These are phyloP conservation scores for Pholis gunnellus DNA, from an alignment of 2,113 vertebrate genomes.

Conservation along the genomic window DNA sequence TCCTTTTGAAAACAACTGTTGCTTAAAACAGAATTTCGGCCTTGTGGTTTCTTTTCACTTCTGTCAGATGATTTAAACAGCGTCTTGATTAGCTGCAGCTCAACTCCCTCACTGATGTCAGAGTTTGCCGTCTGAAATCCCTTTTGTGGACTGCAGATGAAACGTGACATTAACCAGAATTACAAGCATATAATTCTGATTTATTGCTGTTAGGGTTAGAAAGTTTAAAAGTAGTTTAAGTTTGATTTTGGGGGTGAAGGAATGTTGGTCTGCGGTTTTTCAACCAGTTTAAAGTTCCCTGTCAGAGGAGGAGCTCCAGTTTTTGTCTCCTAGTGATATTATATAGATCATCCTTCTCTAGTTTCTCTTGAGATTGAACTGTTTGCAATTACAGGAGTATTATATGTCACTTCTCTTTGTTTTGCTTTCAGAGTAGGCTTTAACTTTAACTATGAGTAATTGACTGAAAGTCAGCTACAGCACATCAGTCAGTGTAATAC, in stretches of 20 bases:
- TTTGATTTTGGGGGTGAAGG: slow-evolving; percentile 1
- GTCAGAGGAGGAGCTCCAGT: not conserved
- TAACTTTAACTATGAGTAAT: slow-evolving; percentile 7
- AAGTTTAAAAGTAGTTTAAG: slow-evolving; percentile 18
- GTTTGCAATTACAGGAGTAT: slow-evolving; percentile 34
- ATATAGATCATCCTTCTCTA: slow-evolving; percentile 14
- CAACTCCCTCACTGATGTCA: not conserved
- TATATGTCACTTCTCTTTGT: slow-evolving; percentile 7
- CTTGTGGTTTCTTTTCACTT: not conserved
- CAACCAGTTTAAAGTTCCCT: slow-evolving; percentile 12
- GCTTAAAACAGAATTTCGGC: not conserved
- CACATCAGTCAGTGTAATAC: slow-evolving; percentile 3
- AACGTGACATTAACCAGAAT: slow-evolving; percentile 16
- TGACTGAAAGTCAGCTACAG: not conserved
- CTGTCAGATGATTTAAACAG: not conserved
- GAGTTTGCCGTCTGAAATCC: slow-evolving; percentile 2
- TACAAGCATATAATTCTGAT: slow-evolving; percentile 4
- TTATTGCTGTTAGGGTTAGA: slow-evolving; percentile 11
- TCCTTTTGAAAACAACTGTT: not conserved
- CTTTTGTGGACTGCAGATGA: not conserved
- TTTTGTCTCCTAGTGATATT: slow-evolving; percentile 18
- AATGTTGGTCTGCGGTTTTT: not conserved
- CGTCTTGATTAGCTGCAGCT: not conserved
- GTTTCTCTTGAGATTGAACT: slow-evolving; percentile 22
- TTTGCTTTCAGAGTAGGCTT: slow-evolving; percentile 5